Evolutionary conservation across 2,888 invertebrate species (phyloP), one percentile per base, ranked within the genome.

Genomic region (Cryptocephalus moraei): DNA sequence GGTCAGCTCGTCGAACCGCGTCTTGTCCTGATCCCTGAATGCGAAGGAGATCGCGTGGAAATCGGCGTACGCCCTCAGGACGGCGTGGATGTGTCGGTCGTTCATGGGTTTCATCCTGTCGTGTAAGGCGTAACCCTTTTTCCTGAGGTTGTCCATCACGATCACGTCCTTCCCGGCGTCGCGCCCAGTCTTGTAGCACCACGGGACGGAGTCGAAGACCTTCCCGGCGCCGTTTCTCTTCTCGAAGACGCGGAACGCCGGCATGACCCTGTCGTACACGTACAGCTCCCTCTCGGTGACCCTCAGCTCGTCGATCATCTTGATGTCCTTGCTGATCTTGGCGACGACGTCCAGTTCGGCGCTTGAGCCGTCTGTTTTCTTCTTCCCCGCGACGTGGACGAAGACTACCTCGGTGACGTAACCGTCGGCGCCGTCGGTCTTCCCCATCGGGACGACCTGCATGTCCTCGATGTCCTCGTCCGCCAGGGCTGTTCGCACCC

Each of bases 41-140:
- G 50, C 56, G 9, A 56, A 54, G 10, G 56, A 56, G 6, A 53
- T 4, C 2, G 51, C 56, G 31, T 56, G 55, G 36, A 51, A 54
- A 32, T 51, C 47, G 13, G 50, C 54, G 4, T 49, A 52, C 33
- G 43, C 43, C 33, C 45, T 46, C 9, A 52, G 33, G 8, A 47
- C 48, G 9, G 48, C 13, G 34, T 47, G 34, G 9, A 49, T 43
- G 32, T 55, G 55, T 13, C 49, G 14, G 13, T 46, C 6, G 11
- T 38, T 47, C 45, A 52, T 44, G 4, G 45, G 44, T n/a, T n/a
- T 38, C 14, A 36, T 46, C 13, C 42, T 41, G 22, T 45, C 34
- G 33, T 44, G 44, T 11, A 52, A 14, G 42, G 38, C 44, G 38
- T 44, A 54, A 11, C 49, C 52, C 32, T 33, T 2, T 6, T 39